These are phyloP conservation scores for Sebastes reedi DNA, from an alignment of 2,797 vertebrate species.

Conservation along the genomic window DNA sequence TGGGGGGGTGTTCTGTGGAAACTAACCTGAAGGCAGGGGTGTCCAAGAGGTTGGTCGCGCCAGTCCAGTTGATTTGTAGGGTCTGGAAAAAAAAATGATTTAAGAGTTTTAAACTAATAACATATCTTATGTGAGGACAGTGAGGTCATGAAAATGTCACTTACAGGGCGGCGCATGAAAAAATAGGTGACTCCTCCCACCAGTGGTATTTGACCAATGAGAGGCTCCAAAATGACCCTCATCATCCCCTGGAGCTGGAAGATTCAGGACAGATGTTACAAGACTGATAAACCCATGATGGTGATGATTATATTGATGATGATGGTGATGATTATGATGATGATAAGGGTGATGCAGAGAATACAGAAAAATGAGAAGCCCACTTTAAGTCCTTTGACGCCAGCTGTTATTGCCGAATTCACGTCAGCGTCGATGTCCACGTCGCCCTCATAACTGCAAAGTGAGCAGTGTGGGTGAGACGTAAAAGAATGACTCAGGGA, in stretches of 20 bases:
- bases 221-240: slow-evolving; percentile 91
- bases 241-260: slow-evolving; percentile 89
- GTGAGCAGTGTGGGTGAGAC: not conserved
- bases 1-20: too few species aligned
- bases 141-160: slow-evolving; percentile 48
- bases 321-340: not conserved
- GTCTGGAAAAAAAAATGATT: slow-evolving; percentile 56
- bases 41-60: slow-evolving; percentile 93
- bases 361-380: not conserved
- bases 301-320: not conserved
- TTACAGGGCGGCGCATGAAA: slow-evolving; percentile 93
- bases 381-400: slow-evolving; percentile 92
- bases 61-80: slow-evolving; percentile 94
- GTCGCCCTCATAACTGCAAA: slow-evolving; percentile 88
- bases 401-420: slow-evolving; percentile 87
- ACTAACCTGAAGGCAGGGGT: slow-evolving; percentile 89
- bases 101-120: not conserved
- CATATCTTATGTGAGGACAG: not conserved
- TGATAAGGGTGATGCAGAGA: not conserved
- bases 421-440: slow-evolving; percentile 91
- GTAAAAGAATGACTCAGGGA: not conserved
- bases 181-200: slow-evolving; percentile 95
- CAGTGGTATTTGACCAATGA: slow-evolving; percentile 89
- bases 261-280: not conserved
- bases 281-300: not conserved